phyloP scores from a whole-genome alignment of 1,140 invertebrate species.

The Bombus superbus region DNA sequence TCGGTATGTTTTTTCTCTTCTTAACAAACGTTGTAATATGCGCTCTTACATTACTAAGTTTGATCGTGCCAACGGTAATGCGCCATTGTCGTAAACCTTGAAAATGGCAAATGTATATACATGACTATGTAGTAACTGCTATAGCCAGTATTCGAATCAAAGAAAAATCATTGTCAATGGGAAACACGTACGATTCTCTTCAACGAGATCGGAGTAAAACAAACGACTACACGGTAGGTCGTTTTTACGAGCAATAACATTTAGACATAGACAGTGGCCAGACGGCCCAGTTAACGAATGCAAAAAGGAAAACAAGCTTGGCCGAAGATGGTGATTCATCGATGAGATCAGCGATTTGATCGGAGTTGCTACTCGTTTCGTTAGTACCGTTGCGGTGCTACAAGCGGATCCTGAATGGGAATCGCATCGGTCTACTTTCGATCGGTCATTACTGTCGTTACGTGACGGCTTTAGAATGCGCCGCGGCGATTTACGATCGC shows the following conservation, averaged over 20 bases:
- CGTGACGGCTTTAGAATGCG: slow-evolving; percentile 33
- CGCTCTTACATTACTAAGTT: too few relatives aligned
- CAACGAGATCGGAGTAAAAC: accelerated
- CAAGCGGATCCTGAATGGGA: slow-evolving; percentile 12
- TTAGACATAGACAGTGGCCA: slow-evolving; percentile 42
- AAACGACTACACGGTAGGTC: neutral
- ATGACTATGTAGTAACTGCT: accelerated
- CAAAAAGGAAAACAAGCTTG: neutral
- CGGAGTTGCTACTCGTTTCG: neutral
- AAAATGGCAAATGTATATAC: too few relatives aligned
- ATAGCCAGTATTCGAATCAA: accelerated
- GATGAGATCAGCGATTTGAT: slow-evolving; percentile 15
- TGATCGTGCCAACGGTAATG: neutral
- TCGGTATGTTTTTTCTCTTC: too few relatives aligned
- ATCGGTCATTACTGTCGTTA: slow-evolving; percentile 34
- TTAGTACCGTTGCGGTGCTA: neutral
- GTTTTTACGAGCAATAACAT: slow-evolving; percentile 44
- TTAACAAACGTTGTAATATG: too few relatives aligned
- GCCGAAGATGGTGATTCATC: slow-evolving; percentile 12
- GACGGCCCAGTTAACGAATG: slow-evolving; percentile 6
- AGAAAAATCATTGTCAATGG: accelerated
- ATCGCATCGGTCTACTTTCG: neutral
- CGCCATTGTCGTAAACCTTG: too few relatives aligned
- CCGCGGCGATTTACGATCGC: slow-evolving; percentile 33
- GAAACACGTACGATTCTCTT: neutral